Conservation (phyloP, 2,888 invertebrate genomes). For the Drosophila aldrichi region DNA sequence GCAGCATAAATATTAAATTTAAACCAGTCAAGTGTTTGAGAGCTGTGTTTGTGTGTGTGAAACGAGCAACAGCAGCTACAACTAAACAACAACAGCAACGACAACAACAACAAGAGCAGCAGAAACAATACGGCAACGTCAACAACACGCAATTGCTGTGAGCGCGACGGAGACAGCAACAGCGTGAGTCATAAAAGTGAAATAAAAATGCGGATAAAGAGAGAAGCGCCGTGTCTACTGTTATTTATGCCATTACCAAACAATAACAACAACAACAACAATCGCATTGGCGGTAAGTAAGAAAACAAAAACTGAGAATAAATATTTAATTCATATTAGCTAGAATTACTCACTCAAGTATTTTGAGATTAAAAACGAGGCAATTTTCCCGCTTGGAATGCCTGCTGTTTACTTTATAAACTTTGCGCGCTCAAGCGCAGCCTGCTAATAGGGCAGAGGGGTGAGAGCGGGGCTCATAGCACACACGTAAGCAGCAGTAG, state of each 20-base stretch:
- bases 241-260: conserved; percentile 87
- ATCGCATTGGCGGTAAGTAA: conserved; percentile 72
- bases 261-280: conserved; percentile 59
- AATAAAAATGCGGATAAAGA: conserved; percentile 88
- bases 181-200: conserved; percentile 86
- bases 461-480: background rate
- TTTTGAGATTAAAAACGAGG: conserved; percentile 37
- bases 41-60: conserved; percentile 57
- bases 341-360: conserved; percentile 53
- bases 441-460: conserved; percentile 16
- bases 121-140: conserved; percentile 73
- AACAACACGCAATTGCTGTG: conserved; percentile 73
- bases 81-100: conserved; percentile 36
- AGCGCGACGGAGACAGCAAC: conserved; percentile 82
- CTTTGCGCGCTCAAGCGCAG: conserved; percentile 65
- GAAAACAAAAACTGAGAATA: conserved; percentile 25
- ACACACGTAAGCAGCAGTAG: conserved; percentile 46
- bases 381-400: conserved; percentile 67
- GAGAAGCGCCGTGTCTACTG: conserved; percentile 88
- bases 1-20: conserved; percentile 56
- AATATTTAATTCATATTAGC: conserved; percentile 22
- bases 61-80: conserved; percentile 59
- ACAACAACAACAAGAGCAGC: conserved; percentile 45
- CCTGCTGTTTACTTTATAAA: conserved; percentile 69
- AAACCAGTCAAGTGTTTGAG: conserved; percentile 60